phyloP scores from a whole-genome alignment of 2,888 invertebrate genomes.

The Mamestra brassicae region DNA sequence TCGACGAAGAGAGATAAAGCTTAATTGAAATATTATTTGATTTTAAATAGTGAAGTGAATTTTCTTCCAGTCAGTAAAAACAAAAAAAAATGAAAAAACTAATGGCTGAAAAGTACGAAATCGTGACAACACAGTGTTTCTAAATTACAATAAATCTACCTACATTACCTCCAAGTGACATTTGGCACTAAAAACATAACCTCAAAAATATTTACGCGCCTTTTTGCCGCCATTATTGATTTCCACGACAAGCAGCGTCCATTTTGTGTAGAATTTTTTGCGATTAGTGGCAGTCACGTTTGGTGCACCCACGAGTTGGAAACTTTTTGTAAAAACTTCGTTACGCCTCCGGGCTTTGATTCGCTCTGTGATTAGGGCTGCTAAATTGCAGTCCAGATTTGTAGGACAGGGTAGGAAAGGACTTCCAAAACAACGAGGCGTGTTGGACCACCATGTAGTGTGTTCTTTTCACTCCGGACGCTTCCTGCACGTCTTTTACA shows the following conservation, averaged over 20 bases:
- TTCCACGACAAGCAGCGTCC: constrained; percentile 44
- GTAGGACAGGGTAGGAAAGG: not conserved
- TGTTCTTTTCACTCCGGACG: no score
- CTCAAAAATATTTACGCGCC: constrained; percentile 33
- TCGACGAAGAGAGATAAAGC: no score
- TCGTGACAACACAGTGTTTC: constrained; percentile 18
- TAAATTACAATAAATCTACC: not conserved
- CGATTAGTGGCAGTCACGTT: constrained; percentile 62
- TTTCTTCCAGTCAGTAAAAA: not conserved
- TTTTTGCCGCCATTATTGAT: constrained; percentile 62
- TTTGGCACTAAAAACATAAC: constrained; percentile 38
- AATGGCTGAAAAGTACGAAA: not conserved
- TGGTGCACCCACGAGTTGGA: constrained; percentile 60
- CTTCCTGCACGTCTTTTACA: no score
- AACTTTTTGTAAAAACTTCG: constrained; percentile 57
- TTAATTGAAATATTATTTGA: no score
- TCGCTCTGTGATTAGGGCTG: constrained; percentile 51
- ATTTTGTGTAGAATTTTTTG: constrained; percentile 62
- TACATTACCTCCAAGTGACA: not conserved
- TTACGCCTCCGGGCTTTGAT: constrained; percentile 53
- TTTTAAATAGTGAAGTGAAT: no score
- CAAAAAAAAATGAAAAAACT: not conserved
- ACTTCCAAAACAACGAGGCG: not conserved
- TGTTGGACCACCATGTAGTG: not conserved
- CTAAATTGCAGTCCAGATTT: constrained; percentile 22